phyloP scores from a whole-genome alignment of 2,797 vertebrate genomes.

The Sorex maritimensis region DNA sequence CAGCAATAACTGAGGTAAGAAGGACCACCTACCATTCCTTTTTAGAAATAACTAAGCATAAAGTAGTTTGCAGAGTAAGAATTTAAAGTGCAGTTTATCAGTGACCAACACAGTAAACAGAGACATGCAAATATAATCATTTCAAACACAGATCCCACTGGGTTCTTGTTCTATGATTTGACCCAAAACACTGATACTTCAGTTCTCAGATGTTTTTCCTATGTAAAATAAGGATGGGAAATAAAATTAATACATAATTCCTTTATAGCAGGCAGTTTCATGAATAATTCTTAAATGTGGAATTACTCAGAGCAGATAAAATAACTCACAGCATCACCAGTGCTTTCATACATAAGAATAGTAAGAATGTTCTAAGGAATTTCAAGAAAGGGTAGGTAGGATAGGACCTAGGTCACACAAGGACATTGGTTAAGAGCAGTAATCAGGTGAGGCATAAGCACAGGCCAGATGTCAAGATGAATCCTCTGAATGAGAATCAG shows the following conservation, averaged over 20 bases:
- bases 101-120: neutral
- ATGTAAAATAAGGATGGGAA: constrained; percentile 3
- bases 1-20: neutral
- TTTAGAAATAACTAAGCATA: neutral
- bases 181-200: neutral
- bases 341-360: neutral
- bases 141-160: neutral
- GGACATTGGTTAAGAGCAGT: neutral
- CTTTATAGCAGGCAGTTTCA: neutral
- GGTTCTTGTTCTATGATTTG: neutral
- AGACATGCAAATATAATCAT: neutral
- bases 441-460: neutral
- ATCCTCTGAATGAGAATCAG: neutral
- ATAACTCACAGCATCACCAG: neutral
- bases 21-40: neutral
- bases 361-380: neutral
- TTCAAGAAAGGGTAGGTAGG: neutral
- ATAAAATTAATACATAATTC: neutral
- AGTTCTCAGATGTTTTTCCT: constrained; percentile 18
- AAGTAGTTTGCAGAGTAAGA: neutral
- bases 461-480: too few relatives aligned
- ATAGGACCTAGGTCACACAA: neutral
- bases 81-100: neutral
- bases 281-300: neutral
- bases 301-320: neutral